These are phyloP conservation scores for Drosophila kohkoa DNA, from an alignment of 1,140 invertebrate genomes.

Conservation along the genomic window DNA sequence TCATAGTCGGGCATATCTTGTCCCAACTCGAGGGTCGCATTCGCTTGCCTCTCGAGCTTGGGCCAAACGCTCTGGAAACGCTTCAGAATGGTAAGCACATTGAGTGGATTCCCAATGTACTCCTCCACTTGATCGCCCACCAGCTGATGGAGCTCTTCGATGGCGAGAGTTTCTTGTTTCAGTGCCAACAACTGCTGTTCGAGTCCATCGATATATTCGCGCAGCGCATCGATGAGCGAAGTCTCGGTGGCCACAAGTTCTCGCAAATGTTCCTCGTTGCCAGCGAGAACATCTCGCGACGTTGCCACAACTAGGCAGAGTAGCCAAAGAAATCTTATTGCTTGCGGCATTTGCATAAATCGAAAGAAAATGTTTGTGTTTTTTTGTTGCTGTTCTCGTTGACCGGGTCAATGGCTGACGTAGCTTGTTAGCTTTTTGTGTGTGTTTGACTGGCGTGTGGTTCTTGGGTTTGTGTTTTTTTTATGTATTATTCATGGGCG, in stretches of 20 bases:
- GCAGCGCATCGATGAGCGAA: constrained; percentile 52
- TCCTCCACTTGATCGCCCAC: constrained; percentile 91
- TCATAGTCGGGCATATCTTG: neutral
- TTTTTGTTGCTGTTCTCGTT: neutral
- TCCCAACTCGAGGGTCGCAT: constrained; percentile 28
- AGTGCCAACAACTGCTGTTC: constrained; percentile 50
- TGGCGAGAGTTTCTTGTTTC: constrained; percentile 69
- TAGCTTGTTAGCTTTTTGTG: too few species aligned
- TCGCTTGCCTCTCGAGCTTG: constrained; percentile 50
- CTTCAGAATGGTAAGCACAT: constrained; percentile 98
- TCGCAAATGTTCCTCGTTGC: constrained; percentile 46
- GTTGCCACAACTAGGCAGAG: constrained; percentile 39
- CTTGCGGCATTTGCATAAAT: constrained; percentile 66
- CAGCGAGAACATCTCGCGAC: constrained; percentile 13
- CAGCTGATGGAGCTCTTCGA: constrained; percentile 89
- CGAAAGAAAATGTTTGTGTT: neutral
- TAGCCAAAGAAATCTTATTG: constrained; percentile 45
- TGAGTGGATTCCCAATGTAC: constrained; percentile 97
- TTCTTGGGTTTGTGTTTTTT: neutral
- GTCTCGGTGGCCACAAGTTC: constrained; percentile 56
- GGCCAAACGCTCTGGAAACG: constrained; percentile 95
- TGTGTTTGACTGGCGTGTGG: neutral
- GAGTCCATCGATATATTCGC: constrained; percentile 58
- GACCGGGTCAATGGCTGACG: constrained; percentile 61
- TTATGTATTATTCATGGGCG: constrained; percentile 19